These are phyloP conservation scores for Pseudonaja textilis DNA, from an alignment of 2,113 vertebrate genomes.

Conservation along the genomic window DNA sequence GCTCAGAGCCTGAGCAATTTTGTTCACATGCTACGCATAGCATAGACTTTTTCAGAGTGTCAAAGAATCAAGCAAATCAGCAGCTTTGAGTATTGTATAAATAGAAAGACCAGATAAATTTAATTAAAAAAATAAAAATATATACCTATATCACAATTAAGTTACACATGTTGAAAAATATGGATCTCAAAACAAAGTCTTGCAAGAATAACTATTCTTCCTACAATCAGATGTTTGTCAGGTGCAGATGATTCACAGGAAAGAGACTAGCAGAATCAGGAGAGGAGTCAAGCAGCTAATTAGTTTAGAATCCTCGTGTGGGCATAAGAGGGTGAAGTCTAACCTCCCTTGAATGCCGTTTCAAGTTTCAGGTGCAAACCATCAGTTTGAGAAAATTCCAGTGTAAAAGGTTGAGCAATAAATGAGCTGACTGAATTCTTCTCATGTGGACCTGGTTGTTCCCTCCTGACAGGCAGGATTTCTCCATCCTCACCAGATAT, in stretches of 20 bases:
- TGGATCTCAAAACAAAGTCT: constrained; percentile 22
- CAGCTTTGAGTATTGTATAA: neutral
- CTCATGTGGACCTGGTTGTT: neutral
- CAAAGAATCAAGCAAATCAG: neutral
- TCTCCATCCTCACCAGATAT: neutral
- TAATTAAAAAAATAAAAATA: neutral
- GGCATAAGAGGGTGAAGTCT: neutral
- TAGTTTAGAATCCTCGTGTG: neutral
- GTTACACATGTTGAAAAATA: neutral
- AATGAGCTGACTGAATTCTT: neutral
- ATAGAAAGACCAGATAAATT: neutral
- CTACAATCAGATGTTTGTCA: neutral
- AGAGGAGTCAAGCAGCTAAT: neutral
- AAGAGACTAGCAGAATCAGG: neutral
- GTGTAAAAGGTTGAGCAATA: neutral
- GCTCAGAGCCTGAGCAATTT: constrained; percentile 27
- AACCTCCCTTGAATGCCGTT: neutral
- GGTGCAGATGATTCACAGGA: neutral
- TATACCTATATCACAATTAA: accelerated
- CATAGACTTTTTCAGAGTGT: neutral
- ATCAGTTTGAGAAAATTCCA: neutral
- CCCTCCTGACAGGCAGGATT: neutral
- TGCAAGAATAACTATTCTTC: constrained; percentile 11
- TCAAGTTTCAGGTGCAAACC: neutral
- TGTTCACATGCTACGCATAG: constrained; percentile 13